These are phyloP conservation scores for Catamblyrhynchus diadema DNA, from an alignment of 2,797 vertebrate species.

Conservation along the genomic window DNA sequence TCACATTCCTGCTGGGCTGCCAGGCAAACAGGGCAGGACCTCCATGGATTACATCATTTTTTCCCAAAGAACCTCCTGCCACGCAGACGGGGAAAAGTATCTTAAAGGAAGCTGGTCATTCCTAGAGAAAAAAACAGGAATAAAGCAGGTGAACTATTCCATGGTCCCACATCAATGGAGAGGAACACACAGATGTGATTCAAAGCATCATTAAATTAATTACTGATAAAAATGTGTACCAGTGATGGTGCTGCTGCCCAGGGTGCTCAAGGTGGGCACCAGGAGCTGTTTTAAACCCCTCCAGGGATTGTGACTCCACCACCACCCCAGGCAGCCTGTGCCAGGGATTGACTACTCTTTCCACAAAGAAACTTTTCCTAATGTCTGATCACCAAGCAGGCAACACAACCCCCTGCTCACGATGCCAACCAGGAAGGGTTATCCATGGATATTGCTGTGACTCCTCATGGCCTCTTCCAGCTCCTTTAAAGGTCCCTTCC, in stretches of 20 bases:
- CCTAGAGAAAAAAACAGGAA: neutral
- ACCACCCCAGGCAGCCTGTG: neutral
- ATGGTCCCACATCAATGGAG: accelerated
- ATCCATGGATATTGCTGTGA: neutral
- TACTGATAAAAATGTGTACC: neutral
- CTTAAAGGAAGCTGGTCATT: neutral
- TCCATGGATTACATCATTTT: neutral
- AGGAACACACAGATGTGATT: neutral
- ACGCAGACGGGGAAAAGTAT: neutral
- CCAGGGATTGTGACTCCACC: no score
- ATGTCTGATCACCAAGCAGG: neutral
- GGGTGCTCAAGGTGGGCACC: neutral
- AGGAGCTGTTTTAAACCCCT: neutral
- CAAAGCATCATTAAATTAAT: neutral
- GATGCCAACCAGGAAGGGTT: neutral
- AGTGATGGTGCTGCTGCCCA: neutral
- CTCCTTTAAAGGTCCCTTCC: neutral
- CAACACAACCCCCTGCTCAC: neutral
- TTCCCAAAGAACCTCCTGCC: neutral
- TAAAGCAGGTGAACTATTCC: accelerated
- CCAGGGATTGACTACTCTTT: neutral
- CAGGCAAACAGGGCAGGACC: neutral
- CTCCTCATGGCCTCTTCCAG: neutral
- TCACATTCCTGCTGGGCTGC: neutral
- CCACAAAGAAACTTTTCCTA: neutral